Base-by-base conservation (phyloP, 2,888 invertebrate species). In the Ischnura elegans region DNA sequence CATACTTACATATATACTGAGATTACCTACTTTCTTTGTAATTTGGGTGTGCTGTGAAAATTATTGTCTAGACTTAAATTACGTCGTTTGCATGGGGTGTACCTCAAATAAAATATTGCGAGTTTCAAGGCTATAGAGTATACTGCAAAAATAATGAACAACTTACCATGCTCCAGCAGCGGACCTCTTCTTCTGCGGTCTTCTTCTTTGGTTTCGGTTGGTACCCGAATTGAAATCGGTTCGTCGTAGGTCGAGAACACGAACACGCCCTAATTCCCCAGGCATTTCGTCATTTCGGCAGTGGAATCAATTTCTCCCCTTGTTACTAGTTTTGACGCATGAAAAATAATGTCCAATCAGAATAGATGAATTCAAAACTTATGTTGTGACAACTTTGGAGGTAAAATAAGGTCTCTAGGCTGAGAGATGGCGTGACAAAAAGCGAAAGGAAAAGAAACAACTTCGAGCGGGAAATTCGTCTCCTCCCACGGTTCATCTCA, bases 401-500 rank as follows among this genome's bases (percentile, higher is more conserved):
- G 76, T 51, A 51, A 13, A 36, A 36, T 76, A 76, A 36, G 76
- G 36, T 76, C 36, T 76, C 29, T n/a, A 10, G 51, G 4, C 19
- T 13, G 51, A 10, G 51, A 10, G 8, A 51, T 76, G 13, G 10
- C 5, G 76, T 0, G 10, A 36, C 8, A 76, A 76, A 76, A 76
- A 76, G 2, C 0, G 21, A 2, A 76, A 66, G 8, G n/a, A 13
- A 29, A 76, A 3, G 76, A 10, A 16, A 1, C 25, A 3, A 16
- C n/a, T 21, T 25, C 8, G 76, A 76, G 36, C 29, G 76, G 76
- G 76, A 76, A 76, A 76, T 76, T 25, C 76, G 36, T 36, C 76
- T 76, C 36, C 76, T 76, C 76, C 76, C 76, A 36, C 76, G 76
- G 76, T 6, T 76, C n/a, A 61, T 13, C 76, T 76, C 76, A 36